phyloP scores from a whole-genome alignment of 2,888 invertebrate species.

The Cenopis cana region DNA sequence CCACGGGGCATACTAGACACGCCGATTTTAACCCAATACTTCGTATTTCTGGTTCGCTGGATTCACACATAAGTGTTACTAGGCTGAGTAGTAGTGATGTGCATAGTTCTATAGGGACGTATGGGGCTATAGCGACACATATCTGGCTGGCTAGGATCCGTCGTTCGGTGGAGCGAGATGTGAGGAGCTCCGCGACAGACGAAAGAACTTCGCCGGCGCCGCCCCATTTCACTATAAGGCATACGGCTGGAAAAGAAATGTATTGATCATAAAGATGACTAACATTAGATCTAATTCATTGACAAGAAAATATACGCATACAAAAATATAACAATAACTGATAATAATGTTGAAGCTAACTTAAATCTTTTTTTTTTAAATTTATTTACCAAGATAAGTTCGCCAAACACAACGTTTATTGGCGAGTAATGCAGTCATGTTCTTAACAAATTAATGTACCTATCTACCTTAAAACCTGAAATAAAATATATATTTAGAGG shows the following conservation, averaged over 20 bases:
- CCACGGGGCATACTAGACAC: constrained; percentile 74
- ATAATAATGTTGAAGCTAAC: no score
- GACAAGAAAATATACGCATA: no score
- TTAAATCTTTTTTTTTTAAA: no score
- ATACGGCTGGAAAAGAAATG: constrained; percentile 68
- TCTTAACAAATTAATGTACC: no score
- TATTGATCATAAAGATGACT: neutral
- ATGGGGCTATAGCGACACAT: constrained; percentile 76
- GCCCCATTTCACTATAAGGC: constrained; percentile 79
- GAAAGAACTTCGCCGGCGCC: constrained; percentile 78
- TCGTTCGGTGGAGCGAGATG: constrained; percentile 71
- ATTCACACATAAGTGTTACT: constrained; percentile 79
- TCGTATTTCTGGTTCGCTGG: constrained; percentile 73
- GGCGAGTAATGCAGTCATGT: no score
- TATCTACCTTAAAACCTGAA: no score
- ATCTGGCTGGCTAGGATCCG: constrained; percentile 75
- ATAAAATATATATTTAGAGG: no score
- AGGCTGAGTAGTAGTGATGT: constrained; percentile 78
- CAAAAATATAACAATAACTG: no score
- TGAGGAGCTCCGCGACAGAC: constrained; percentile 73
- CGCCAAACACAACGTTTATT: no score
- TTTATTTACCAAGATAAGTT: no score
- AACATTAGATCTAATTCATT: no score
- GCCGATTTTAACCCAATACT: constrained; percentile 73
- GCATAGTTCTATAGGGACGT: constrained; percentile 77